Conservation (phyloP, 2,888 invertebrate species). For the Blastobasis lacticolella region DNA sequence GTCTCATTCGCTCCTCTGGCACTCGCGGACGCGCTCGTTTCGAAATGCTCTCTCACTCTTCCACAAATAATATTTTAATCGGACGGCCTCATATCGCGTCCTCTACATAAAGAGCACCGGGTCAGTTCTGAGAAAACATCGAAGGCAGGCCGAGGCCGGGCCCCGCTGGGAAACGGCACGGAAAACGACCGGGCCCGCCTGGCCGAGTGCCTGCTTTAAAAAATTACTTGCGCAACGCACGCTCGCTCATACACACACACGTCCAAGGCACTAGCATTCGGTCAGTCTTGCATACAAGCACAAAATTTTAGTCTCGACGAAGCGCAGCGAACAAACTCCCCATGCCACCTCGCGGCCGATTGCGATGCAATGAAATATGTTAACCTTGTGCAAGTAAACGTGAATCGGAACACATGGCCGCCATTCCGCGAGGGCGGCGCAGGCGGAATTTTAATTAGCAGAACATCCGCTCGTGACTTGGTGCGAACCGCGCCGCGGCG, state of each 20-base stretch:
- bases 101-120: conserved; percentile 67
- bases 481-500: conserved; percentile 55
- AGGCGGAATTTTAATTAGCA: conserved; percentile 75
- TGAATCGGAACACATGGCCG: conserved; percentile 66
- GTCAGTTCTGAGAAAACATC: conserved; percentile 63
- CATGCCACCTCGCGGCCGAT: conserved; percentile 33
- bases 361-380: conserved; percentile 51
- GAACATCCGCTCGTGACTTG: conserved; percentile 72
- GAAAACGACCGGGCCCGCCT: not conserved
- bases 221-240: conserved; percentile 48
- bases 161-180: not conserved
- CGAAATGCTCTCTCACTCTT: conserved; percentile 35
- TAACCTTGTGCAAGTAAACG: conserved; percentile 71
- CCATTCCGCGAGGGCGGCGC: conserved; percentile 71
- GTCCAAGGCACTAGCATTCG: conserved; percentile 45
- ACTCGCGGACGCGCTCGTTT: conserved; percentile 25
- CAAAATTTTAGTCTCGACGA: conserved; percentile 30
- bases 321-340: conserved; percentile 44
- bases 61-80: conserved; percentile 39
- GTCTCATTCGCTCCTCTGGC: conserved; percentile 44
- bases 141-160: conserved; percentile 22
- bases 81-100: conserved; percentile 68
- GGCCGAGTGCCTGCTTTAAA: conserved; percentile 18
- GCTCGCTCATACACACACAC: conserved; percentile 30
- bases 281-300: conserved; percentile 55